Conservation (phyloP, 2,797 vertebrate genomes). For the Falco naumanni region DNA sequence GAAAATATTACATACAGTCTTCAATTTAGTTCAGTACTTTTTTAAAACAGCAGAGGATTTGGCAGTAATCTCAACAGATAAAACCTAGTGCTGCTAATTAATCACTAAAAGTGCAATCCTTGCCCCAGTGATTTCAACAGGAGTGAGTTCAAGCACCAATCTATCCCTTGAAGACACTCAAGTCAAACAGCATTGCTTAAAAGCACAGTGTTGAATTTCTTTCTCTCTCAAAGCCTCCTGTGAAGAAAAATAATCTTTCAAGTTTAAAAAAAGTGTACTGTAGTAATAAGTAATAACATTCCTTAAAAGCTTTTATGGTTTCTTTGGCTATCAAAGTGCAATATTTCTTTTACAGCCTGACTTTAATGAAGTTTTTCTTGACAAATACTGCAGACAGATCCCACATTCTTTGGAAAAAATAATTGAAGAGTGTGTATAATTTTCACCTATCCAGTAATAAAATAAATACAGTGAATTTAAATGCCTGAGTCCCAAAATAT, state of each 20-base stretch:
- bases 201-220: background rate
- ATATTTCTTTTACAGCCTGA: background rate
- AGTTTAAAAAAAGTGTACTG: background rate
- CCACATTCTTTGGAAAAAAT: background rate
- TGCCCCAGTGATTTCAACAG: background rate
- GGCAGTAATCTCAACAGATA: slow-evolving; percentile 11
- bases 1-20: background rate
- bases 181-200: slow-evolving; percentile 29
- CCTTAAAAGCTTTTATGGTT: background rate
- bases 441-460: background rate
- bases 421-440: background rate
- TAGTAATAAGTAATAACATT: background rate
- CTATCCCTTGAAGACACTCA: slow-evolving; percentile 44
- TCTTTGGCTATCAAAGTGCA: background rate
- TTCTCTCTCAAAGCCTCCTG: background rate
- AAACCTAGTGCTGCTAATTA: background rate
- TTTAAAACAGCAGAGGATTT: background rate
- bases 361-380: background rate
- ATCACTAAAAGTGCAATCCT: background rate
- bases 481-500: background rate
- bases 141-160: slow-evolving; percentile 43
- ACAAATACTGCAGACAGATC: background rate
- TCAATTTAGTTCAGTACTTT: background rate
- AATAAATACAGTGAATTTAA: background rate
- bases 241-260: background rate